Evolutionary conservation across 2,113 vertebrate genomes (phyloP).

Genomic region (Cinclus mexicanus): DNA sequence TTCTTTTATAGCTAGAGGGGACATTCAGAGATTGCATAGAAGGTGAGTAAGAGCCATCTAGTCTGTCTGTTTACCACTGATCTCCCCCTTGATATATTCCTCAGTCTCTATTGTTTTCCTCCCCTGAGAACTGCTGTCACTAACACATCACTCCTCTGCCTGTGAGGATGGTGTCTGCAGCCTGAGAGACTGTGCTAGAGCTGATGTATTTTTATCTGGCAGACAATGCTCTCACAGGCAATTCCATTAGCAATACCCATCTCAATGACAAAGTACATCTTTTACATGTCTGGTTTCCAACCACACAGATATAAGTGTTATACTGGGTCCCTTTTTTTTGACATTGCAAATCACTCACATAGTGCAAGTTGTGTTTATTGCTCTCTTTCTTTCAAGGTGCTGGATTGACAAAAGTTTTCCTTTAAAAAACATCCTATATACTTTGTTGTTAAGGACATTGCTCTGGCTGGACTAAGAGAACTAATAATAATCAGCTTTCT

Average conservation of each 20-base stretch:
- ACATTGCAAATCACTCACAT: not conserved
- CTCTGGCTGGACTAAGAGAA: not conserved
- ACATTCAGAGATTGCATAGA: not conserved
- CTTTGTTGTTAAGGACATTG: not conserved
- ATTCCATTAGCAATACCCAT: not conserved
- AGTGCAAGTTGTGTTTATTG: not conserved
- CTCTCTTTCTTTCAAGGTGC: not conserved
- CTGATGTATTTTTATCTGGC: not conserved
- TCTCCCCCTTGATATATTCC: constrained; percentile 12
- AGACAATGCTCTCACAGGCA: not conserved
- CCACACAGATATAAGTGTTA: not conserved
- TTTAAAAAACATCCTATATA: not conserved
- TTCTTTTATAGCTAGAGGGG: not conserved
- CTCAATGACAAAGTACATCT: not conserved
- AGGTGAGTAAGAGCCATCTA: not conserved
- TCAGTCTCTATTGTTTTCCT: not conserved
- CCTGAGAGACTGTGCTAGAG: not conserved
- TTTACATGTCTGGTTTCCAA: not conserved
- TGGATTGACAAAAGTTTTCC: not conserved
- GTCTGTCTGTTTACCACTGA: not conserved
- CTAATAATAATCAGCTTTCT: not conserved
- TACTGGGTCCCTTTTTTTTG: not conserved
- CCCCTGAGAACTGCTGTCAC: not conserved
- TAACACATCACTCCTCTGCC: not conserved
- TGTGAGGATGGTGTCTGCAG: not conserved